Evolutionary conservation across 1,140 invertebrate species (phyloP), one percentile per base, ranked within the genome.

Genomic region (Hyles vespertilio): DNA sequence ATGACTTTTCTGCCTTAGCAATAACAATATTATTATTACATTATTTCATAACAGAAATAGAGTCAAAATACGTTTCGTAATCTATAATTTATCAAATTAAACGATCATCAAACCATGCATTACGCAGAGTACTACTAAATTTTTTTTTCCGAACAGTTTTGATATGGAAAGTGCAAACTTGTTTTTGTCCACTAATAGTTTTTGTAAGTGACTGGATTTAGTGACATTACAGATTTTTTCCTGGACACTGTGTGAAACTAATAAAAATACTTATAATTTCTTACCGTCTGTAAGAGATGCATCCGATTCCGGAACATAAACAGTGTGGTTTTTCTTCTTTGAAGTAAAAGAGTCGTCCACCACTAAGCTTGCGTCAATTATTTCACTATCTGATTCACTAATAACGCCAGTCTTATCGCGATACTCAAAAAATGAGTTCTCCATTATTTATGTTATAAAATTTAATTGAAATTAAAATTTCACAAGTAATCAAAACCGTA

Each of bases 351-450:
- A 73, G 64, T 74, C 68, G 12, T 85, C 72, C 12, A 81, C 73
- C 32, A 65, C 59, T 33, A 77, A 54, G 75, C 85, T 88, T 63
- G 79, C 67, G 55, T 88, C 81, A 57, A 82, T 82, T 64, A 82
- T 63, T 69, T 85, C 84, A 3, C 62, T 54, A 56, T 77, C 79
- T 2, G 84, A 79, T 36, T 73, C 77, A 65, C 69, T 80, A 46
- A 67, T 74, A 2, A 54, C 63, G 54, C 40, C 65, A 49, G 72
- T 79, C 40, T 68, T 58, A 56, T 83, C 70, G 53, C 81, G 82
- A 62, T 83, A 86, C 59, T 87, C 82, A 68, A 84, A 79, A 69
- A 85, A 86, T 44, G 84, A 84, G 70, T 62, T 86, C 59, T 87
- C 82, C 82, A 86, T 86, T 7, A 47, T 64, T 70, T 60, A 43